phyloP scores from a whole-genome alignment of 1,140 invertebrate species.

The Drosophila subobscura region DNA sequence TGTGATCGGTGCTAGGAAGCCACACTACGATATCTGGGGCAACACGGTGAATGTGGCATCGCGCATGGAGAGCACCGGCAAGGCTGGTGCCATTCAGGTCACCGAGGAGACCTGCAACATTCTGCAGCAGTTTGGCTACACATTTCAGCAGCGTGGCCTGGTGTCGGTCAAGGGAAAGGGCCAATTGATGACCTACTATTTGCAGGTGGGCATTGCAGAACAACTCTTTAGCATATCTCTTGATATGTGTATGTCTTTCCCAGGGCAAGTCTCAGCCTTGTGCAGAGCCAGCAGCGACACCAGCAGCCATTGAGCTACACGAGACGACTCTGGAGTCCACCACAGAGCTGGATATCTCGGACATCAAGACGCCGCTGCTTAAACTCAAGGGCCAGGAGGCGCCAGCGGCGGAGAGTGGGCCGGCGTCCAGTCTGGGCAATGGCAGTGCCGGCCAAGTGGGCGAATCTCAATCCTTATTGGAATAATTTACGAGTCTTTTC shows the following conservation, averaged over 20 bases:
- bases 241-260: background rate
- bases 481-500: constrained; percentile 43
- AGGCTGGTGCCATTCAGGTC: constrained; percentile 97
- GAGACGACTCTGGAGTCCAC: constrained; percentile 44
- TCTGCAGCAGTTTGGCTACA: constrained; percentile 93
- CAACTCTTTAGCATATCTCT: background rate
- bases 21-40: constrained; percentile 97
- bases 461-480: constrained; percentile 65
- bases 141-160: constrained; percentile 95
- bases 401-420: constrained; percentile 18
- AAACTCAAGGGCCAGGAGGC: constrained; percentile 56
- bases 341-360: constrained; percentile 51
- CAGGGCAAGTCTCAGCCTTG: constrained; percentile 60
- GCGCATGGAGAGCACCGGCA: constrained; percentile 98
- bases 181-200: constrained; percentile 96
- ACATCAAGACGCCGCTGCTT: constrained; percentile 71
- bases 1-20: constrained; percentile 96
- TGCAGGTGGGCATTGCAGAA: constrained; percentile 86
- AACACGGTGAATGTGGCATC: constrained; percentile 98
- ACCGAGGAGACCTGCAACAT: constrained; percentile 96
- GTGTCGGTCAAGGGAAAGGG: constrained; percentile 98
- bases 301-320: constrained; percentile 29
- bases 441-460: constrained; percentile 47
- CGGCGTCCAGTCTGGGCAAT: constrained; percentile 47
- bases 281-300: constrained; percentile 19